Conservation (phyloP, 1,140 invertebrate species). For the Drosophila mojavensis region DNA sequence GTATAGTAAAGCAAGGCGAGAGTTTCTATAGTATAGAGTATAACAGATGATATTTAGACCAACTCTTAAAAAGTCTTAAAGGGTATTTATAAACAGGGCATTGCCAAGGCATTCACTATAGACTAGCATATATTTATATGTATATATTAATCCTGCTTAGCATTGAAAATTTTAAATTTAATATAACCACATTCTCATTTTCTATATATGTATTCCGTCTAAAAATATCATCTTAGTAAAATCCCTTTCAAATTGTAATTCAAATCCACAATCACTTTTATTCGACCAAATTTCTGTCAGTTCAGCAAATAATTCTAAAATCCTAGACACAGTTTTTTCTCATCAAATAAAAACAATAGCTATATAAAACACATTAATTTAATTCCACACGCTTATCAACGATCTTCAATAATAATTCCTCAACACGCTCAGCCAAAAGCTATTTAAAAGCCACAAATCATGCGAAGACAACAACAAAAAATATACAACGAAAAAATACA, state of each 20-base stretch:
- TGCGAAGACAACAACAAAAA: conserved; percentile 12
- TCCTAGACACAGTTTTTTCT: not conserved
- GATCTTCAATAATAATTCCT: conserved; percentile 62
- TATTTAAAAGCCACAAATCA: conserved; percentile 80
- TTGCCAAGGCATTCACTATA: too few species aligned
- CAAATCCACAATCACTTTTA: not conserved
- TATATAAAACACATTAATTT: conserved; percentile 38
- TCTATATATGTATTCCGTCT: too few species aligned
- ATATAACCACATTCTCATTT: too few species aligned
- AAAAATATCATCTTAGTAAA: too few species aligned
- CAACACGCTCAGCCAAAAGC: conserved; percentile 51
- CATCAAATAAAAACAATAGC: conserved; percentile 12
- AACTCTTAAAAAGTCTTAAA: too few species aligned
- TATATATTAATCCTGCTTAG: too few species aligned
- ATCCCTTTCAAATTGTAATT: not conserved
- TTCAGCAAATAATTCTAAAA: not conserved
- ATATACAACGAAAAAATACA: conserved; percentile 9
- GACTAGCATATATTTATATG: too few species aligned
- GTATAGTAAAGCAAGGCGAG: too few species aligned
- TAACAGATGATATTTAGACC: too few species aligned
- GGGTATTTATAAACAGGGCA: too few species aligned
- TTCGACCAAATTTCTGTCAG: not conserved
- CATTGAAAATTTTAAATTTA: too few species aligned
- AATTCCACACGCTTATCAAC: conserved; percentile 57
- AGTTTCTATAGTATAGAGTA: too few species aligned